A percentile compares a stretch with the other conserved stretches of the same genome.
phyloP scores from a whole-genome alignment of 1,140 invertebrate genomes.

The Polyergus mexicanus region DNA sequence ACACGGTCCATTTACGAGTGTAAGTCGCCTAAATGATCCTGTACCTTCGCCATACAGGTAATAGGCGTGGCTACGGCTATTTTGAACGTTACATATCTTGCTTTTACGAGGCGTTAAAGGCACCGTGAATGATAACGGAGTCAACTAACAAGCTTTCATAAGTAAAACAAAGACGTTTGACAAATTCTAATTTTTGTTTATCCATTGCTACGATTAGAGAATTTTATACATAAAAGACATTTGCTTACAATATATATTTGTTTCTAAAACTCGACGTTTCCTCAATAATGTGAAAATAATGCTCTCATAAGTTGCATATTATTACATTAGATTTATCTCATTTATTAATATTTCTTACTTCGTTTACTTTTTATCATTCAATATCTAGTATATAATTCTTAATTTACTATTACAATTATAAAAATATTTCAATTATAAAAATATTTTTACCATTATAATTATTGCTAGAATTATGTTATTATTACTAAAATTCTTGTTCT shows the following conservation, averaged over 20 bases:
- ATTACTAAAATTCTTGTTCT: neutral
- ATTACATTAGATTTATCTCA: neutral
- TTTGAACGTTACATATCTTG: slow-evolving; percentile 55
- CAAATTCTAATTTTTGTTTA: slow-evolving; percentile 10
- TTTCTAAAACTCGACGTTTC: neutral
- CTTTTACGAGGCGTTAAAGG: slow-evolving; percentile 71
- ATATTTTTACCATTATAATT: neutral
- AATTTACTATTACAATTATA: neutral
- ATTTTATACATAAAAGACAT: neutral
- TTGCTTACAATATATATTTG: neutral
- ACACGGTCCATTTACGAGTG: slow-evolving; percentile 48
- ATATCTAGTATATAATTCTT: neutral
- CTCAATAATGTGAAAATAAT: neutral
- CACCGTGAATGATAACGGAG: slow-evolving; percentile 56
- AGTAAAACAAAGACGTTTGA: slow-evolving; percentile 45
- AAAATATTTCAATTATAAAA: neutral
- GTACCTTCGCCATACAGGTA: slow-evolving; percentile 23
- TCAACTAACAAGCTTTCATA: slow-evolving; percentile 54
- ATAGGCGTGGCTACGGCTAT: slow-evolving; percentile 61
- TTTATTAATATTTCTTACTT: neutral
- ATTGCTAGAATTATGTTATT: neutral
- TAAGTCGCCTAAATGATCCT: slow-evolving; percentile 56
- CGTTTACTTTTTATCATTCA: neutral
- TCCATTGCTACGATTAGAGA: neutral
- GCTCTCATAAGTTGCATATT: neutral